phyloP scores from a whole-genome alignment of 2,113 vertebrate genomes.

The Oenanthe oenanthe region DNA sequence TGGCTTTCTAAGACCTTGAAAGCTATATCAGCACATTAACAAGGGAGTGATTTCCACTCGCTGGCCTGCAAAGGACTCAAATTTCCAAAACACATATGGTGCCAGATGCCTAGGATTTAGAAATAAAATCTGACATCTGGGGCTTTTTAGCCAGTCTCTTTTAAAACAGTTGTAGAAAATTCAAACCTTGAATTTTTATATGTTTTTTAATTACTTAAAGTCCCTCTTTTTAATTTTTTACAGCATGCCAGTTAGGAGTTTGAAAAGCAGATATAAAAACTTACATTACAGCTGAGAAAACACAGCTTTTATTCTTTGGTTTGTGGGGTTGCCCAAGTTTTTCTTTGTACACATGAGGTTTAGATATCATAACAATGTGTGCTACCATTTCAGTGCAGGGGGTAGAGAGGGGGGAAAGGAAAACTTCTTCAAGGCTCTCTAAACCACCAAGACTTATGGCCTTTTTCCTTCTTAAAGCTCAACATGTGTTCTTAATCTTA shows the following conservation, averaged over 20 bases:
- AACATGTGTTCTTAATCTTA: constrained; percentile 92
- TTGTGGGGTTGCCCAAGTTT: constrained; percentile 85
- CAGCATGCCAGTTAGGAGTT: constrained; percentile 74
- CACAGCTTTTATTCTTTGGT: constrained; percentile 83
- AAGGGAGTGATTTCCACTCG: constrained; percentile 75
- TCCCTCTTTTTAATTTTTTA: constrained; percentile 81
- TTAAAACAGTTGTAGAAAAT: constrained; percentile 78
- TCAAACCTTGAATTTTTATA: constrained; percentile 76
- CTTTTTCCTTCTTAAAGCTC: constrained; percentile 66
- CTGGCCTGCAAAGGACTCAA: constrained; percentile 73
- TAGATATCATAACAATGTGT: constrained; percentile 79
- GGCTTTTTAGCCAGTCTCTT: constrained; percentile 81
- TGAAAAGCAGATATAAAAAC: constrained; percentile 84
- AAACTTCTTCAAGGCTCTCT: constrained; percentile 26
- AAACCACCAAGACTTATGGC: constrained; percentile 76
- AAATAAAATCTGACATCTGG: constrained; percentile 84
- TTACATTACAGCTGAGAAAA: constrained; percentile 91
- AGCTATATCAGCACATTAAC: constrained; percentile 73
- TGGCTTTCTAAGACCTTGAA: constrained; percentile 71
- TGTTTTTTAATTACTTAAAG: constrained; percentile 81
- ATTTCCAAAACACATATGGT: constrained; percentile 80
- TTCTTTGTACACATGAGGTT: constrained; percentile 83
- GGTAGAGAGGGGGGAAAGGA: background rate
- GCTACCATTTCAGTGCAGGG: constrained; percentile 72
- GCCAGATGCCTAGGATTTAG: constrained; percentile 82